Conservation (phyloP, 2,888 invertebrate species). For the Litoditis marina region DNA sequence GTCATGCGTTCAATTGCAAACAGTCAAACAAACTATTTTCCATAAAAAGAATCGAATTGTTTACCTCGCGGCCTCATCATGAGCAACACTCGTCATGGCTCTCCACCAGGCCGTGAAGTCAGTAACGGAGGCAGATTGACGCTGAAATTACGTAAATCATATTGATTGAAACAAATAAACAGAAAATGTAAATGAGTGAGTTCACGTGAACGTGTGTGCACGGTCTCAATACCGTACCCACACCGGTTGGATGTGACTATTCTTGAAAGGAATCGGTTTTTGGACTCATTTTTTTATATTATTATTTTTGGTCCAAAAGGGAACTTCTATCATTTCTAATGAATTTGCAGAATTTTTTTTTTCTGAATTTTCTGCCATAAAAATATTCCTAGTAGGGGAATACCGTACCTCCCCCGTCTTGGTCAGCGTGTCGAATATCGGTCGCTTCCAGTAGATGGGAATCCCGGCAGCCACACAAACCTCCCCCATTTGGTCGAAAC, state of each 20-base stretch:
- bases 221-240: too few species aligned
- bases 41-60: too few species aligned
- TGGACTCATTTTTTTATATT: background rate
- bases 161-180: too few species aligned
- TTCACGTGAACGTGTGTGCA: too few species aligned
- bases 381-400: too few species aligned
- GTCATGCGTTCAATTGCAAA: too few species aligned
- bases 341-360: too few species aligned
- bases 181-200: too few species aligned
- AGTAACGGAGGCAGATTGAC: slow-evolving; percentile 28
- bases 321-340: too few species aligned
- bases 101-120: slow-evolving; percentile 51
- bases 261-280: slow-evolving; percentile 4
- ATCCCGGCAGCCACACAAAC: slow-evolving; percentile 78
- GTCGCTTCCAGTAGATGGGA: slow-evolving; percentile 94
- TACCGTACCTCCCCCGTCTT: slow-evolving; percentile 49
- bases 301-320: background rate
- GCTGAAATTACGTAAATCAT: too few species aligned
- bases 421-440: slow-evolving; percentile 73
- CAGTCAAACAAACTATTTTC: too few species aligned
- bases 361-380: too few species aligned
- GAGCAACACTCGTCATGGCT: slow-evolving; percentile 52
- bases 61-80: slow-evolving; percentile 59
- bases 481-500: slow-evolving; percentile 45
- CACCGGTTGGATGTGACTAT: background rate